Evolutionary conservation across 2,888 invertebrate species (phyloP).

Genomic region (Chironomus tentans): DNA sequence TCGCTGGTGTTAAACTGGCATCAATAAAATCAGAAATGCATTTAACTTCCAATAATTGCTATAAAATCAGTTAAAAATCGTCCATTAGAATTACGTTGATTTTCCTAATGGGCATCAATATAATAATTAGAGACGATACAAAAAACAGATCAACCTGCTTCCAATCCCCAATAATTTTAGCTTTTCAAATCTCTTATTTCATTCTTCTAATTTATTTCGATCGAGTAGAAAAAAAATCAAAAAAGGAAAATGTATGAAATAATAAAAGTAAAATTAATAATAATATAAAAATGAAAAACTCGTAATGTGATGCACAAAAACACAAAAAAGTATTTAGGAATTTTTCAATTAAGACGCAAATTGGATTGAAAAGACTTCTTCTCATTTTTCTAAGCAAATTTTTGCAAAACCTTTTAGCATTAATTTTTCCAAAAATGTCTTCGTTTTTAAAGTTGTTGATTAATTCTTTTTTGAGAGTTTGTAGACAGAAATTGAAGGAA

Average conservation of each 20-base stretch:
- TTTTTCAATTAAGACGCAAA: slow-evolving; percentile 9
- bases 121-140: too few relatives aligned
- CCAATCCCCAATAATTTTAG: too few relatives aligned
- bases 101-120: too few relatives aligned
- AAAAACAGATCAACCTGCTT: too few relatives aligned
- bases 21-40: too few relatives aligned
- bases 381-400: neutral
- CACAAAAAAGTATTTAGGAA: neutral
- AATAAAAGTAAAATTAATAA: neutral
- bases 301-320: slow-evolving; percentile 22
- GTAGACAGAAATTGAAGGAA: neutral
- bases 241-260: neutral
- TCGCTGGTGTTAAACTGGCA: too few relatives aligned
- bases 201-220: too few relatives aligned
- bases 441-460: neutral
- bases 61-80: too few relatives aligned
- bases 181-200: too few relatives aligned
- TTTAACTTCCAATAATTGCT: too few relatives aligned
- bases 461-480: neutral
- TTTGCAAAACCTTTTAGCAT: neutral
- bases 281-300: slow-evolving; percentile 1
- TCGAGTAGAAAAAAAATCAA: too few relatives aligned
- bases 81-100: too few relatives aligned
- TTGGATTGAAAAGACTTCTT: neutral
- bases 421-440: neutral